Base-by-base conservation (phyloP, 2,888 invertebrate species). In the Watsonalla cultraria region DNA sequence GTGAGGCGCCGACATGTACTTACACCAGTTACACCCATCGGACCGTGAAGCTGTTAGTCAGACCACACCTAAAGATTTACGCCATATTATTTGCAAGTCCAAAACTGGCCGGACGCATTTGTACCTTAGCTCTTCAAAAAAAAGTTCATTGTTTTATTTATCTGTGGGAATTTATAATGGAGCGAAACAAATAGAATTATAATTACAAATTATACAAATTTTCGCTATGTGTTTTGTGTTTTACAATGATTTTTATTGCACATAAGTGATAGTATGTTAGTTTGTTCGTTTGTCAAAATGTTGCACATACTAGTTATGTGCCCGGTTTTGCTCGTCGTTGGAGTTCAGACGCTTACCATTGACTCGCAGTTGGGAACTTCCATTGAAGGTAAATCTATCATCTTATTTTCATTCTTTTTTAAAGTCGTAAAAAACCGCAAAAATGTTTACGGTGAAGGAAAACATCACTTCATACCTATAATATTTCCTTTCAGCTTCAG, bases 361-460 rank as follows among this genome's bases (percentile, higher is more conserved):
- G 90, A 90, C 59, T 83, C 90, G 0, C 83, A 86, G 54, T 77
- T 90, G 52, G 90, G 90, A 42, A 90, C 90, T 45, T 90, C 90
- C 2, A 67, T 88, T 53, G 90, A 90, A 82, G 90, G 90, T 90
- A 70, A 81, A 78, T 7, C 54, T 52, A 52, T 54, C 51, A 8
- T 2, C 6, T 24, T 14, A 34, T 0, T 11, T 2, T 47, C 1
- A 47, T 24, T 47, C 7, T 24, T 33, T n/a, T n/a, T n/a, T n/a
- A n/a, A n/a, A n/a, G n/a, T n/a, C n/a, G n/a, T n/a, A 24, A 33
- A 13, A 24, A 9, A 15, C 33, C 5, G 24, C 0, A 1, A 13
- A 24, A 6, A 4, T 46, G 5, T 46, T 33, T 15, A 24, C 24
- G 24, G 24, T 24, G 24, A 24, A 24, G 24, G 24, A 24, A 24